Evolutionary conservation across 2,888 invertebrate genomes (phyloP).

Genomic region (Xanthorhoe spadicearia): DNA sequence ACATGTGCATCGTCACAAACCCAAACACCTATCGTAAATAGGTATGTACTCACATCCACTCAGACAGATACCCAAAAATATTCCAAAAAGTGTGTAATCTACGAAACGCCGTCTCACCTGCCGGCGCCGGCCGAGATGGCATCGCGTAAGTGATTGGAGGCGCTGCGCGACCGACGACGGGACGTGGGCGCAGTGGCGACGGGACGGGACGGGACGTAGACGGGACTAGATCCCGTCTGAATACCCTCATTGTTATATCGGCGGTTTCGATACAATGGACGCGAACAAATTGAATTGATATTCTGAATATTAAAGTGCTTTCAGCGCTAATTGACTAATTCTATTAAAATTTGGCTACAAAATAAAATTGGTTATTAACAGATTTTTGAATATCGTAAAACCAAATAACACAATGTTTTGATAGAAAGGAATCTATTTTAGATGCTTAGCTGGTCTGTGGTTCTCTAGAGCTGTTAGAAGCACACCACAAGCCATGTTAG

Average conservation of each 20-base stretch:
- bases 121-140: not conserved
- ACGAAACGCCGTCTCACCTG: conserved; percentile 11
- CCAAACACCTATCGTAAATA: no score
- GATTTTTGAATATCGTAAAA: no score
- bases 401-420: no score
- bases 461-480: no score
- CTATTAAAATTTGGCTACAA: not conserved
- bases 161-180: not conserved
- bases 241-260: not conserved
- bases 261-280: not conserved
- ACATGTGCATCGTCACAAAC: no score
- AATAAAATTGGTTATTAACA: no score
- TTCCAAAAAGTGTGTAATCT: conserved; percentile 12
- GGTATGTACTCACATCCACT: not conserved
- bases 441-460: no score
- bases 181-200: not conserved
- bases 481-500: no score
- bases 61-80: not conserved
- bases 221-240: not conserved
- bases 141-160: conserved; percentile 28
- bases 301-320: not conserved
- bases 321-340: not conserved
- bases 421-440: no score
- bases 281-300: not conserved
- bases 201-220: not conserved